A percentile compares a stretch with the other conserved stretches of the same genome.
Evolutionary conservation across 2,113 vertebrate species (phyloP).

Genomic region (Tachysurus fulvidraco): DNA sequence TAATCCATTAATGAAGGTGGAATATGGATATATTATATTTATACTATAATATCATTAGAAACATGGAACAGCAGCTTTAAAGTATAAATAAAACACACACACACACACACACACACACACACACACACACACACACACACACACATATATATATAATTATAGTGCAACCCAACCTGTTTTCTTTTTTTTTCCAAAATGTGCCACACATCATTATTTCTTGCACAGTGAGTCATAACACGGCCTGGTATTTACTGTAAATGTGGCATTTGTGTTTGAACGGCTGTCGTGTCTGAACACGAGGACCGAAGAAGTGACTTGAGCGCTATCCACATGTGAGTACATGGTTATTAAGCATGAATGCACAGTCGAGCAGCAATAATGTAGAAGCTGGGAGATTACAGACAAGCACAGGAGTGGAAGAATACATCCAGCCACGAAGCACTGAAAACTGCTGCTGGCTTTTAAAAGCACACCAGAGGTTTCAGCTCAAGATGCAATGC

Average conservation of each 20-base stretch:
- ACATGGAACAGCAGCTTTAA: not conserved
- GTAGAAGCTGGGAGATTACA: not conserved
- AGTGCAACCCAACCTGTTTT: not conserved
- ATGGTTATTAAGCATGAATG: slow-evolving; percentile 15
- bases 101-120: no score
- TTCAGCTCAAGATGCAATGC: not conserved
- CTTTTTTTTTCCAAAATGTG: not conserved
- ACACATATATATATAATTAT: not conserved
- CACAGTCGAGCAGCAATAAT: slow-evolving; percentile 6
- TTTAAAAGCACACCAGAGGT: slow-evolving; percentile 1
- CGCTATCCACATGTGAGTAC: slow-evolving; percentile 12
- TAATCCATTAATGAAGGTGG: not conserved
- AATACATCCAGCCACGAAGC: slow-evolving; percentile 6
- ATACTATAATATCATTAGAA: no score
- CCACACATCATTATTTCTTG: not conserved
- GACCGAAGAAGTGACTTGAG: not conserved
- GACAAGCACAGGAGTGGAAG: not conserved
- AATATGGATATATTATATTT: not conserved
- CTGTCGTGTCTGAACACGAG: slow-evolving; percentile 15
- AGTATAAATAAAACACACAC: no score
- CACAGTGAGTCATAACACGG: not conserved
- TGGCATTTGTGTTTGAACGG: not conserved
- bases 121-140: no score
- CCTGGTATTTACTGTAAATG: slow-evolving; percentile 1
- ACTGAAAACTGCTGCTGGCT: not conserved